These are phyloP conservation scores for Sceloporus undulatus DNA, from an alignment of 2,113 vertebrate genomes.

Conservation along the genomic window DNA sequence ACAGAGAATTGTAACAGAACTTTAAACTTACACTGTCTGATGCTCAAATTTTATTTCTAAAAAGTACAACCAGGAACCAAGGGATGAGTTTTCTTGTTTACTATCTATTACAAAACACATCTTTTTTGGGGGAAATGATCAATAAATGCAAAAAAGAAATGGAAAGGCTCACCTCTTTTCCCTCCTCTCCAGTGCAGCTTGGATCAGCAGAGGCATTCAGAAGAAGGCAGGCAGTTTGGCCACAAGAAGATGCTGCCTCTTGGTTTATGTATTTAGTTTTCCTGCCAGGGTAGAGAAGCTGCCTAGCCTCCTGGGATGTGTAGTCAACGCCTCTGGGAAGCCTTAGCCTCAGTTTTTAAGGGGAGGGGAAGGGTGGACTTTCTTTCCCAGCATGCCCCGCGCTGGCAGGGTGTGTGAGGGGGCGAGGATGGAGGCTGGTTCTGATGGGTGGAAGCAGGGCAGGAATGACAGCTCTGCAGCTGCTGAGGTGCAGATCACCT, in stretches of 20 bases:
- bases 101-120: fast-evolving
- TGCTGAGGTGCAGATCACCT: not conserved
- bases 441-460: not conserved
- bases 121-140: fast-evolving
- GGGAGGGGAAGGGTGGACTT: not conserved
- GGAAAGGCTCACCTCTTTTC: constrained; percentile 46
- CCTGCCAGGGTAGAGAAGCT: not conserved
- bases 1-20: too few relatives aligned
- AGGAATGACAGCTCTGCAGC: not conserved
- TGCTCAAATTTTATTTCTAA: not conserved
- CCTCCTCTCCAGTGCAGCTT: not conserved
- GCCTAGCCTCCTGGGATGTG: constrained; percentile 55
- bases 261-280: not conserved
- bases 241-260: not conserved
- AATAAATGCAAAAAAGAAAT: not conserved
- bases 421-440: not conserved
- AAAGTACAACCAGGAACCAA: too few relatives aligned
- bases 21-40: not conserved
- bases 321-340: not conserved
- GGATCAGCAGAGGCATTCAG: not conserved
- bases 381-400: constrained; percentile 30
- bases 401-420: not conserved
- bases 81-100: not conserved
- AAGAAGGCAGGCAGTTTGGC: fast-evolving
- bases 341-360: fast-evolving